phyloP scores from a whole-genome alignment of 1,140 invertebrate species.

The Eurosta solidaginis region DNA sequence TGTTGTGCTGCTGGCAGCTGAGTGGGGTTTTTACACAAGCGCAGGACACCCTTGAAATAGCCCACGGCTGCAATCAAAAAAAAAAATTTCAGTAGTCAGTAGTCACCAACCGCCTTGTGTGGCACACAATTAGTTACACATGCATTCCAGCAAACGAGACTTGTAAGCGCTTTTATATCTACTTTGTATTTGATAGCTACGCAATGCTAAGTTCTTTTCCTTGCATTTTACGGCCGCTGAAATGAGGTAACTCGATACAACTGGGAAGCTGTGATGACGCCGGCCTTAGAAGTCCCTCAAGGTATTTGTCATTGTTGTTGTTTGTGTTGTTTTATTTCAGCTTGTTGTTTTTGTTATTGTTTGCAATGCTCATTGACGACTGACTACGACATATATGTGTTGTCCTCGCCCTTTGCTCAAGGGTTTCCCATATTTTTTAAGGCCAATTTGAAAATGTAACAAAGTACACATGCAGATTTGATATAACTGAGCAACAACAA shows the following conservation, averaged over 20 bases:
- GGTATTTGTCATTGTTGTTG: neutral
- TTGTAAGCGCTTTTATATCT: neutral
- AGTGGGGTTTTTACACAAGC: neutral
- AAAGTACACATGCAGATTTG: neutral
- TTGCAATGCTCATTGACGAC: neutral
- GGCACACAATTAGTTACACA: neutral
- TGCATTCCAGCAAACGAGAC: neutral
- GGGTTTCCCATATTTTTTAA: neutral
- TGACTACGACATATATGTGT: neutral
- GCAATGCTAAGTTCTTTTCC: neutral
- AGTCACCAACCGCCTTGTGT: neutral
- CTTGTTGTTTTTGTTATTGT: neutral
- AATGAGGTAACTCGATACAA: constrained; percentile 24
- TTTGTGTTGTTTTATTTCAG: neutral
- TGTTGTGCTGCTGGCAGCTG: neutral
- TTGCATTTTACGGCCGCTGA: neutral
- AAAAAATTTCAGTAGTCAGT: neutral
- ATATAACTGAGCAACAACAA: neutral
- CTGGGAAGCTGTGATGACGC: constrained; percentile 5
- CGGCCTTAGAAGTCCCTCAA: neutral
- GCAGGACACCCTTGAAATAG: constrained; percentile 11
- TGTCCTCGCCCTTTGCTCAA: constrained; percentile 13
- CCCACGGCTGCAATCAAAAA: neutral
- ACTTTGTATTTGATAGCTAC: neutral
- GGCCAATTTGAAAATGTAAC: neutral